These are phyloP conservation scores for Nesoenas mayeri DNA, from an alignment of 2,113 vertebrate genomes.

Conservation along the genomic window DNA sequence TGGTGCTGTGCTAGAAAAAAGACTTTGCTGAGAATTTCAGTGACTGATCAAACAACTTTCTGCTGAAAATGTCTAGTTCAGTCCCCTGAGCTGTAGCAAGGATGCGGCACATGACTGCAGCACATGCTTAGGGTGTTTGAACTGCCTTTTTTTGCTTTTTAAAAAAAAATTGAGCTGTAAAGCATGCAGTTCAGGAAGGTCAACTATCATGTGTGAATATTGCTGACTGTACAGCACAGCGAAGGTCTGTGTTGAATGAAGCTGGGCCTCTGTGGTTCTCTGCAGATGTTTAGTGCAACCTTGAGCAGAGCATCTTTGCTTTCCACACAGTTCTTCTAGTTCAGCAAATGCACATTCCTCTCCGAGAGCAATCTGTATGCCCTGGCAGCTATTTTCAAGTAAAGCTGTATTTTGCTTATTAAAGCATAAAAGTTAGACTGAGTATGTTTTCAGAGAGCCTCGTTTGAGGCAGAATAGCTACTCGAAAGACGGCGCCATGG, in stretches of 20 bases:
- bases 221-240: neutral
- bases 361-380: neutral
- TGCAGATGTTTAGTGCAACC: neutral
- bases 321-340: neutral
- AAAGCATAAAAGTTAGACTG: neutral
- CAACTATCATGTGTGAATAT: neutral
- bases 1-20: neutral
- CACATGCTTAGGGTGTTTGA: slow-evolving; percentile 13
- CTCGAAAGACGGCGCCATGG: neutral
- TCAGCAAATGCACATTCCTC: neutral
- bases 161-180: neutral
- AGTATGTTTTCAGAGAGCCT: neutral
- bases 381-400: neutral
- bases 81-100: neutral
- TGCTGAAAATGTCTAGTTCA: neutral
- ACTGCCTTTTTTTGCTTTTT: neutral
- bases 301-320: neutral
- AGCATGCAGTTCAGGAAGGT: neutral
- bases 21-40: neutral
- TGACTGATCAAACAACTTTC: neutral
- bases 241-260: neutral
- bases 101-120: neutral
- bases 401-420: neutral
- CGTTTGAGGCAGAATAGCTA: neutral
- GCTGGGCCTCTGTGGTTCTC: neutral